A percentile compares a stretch with the other conserved stretches of the same genome.
phyloP scores from a whole-genome alignment of 1,140 invertebrate species.

The Pseudomyrmex cubaensis region DNA sequence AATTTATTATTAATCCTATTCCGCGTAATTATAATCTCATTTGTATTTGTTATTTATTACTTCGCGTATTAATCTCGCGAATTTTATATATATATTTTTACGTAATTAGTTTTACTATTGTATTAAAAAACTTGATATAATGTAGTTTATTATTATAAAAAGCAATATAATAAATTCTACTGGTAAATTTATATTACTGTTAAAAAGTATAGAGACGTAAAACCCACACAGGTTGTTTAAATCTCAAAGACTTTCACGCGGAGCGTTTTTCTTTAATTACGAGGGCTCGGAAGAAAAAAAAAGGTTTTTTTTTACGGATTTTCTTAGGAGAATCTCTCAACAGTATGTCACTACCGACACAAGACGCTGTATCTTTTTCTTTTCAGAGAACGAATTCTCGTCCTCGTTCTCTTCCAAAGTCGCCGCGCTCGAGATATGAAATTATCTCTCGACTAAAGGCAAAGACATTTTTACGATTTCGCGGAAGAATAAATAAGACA shows the following conservation, averaged over 20 bases:
- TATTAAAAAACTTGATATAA: neutral
- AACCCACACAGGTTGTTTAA: neutral
- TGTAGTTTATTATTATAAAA: neutral
- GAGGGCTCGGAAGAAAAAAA: neutral
- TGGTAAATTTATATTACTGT: neutral
- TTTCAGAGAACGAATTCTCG: neutral
- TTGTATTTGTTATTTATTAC: neutral
- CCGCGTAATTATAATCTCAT: neutral
- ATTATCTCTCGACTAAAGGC: conserved; percentile 13
- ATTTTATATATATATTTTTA: neutral
- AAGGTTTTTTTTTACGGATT: neutral
- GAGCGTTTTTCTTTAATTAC: conserved; percentile 35
- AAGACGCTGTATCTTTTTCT: neutral
- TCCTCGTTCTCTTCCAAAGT: conserved; percentile 17
- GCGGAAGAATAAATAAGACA: neutral
- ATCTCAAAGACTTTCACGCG: neutral
- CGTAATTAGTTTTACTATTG: neutral
- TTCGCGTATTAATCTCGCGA: too few relatives aligned
- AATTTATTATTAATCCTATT: neutral
- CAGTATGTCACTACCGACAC: conserved; percentile 13
- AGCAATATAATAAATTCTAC: neutral
- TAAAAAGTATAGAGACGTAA: neutral
- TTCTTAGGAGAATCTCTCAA: neutral
- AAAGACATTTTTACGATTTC: neutral
- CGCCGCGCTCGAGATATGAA: conserved; percentile 9